Conservation (phyloP, 2,797 vertebrate species). For the Galaxias olidus region DNA sequence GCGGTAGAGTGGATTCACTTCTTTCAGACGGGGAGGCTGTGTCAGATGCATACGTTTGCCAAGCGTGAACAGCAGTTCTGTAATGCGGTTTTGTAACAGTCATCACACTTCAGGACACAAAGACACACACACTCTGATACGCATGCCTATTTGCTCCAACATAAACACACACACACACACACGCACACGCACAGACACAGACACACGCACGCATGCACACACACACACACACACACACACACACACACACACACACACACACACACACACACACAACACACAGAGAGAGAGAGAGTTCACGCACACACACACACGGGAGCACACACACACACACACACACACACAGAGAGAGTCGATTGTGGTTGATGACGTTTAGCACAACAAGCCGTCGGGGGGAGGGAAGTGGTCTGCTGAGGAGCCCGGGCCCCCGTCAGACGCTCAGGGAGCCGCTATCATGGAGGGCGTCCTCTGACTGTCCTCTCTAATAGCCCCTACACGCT, state of each 20-base stretch:
- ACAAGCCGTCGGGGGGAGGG: conserved; percentile 60
- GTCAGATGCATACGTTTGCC: too few relatives aligned
- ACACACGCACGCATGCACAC: conserved; percentile 1
- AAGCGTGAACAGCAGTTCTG: too few relatives aligned
- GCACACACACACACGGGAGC: conserved; percentile 5
- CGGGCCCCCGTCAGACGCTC: conserved; percentile 58
- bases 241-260: conserved; percentile 8
- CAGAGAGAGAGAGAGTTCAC: too few relatives aligned
- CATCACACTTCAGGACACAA: background rate
- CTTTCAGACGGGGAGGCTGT: too few relatives aligned
- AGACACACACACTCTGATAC: background rate
- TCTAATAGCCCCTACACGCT: conserved; percentile 57
- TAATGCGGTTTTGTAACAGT: too few relatives aligned
- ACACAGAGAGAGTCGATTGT: too few relatives aligned
- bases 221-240: conserved; percentile 13
- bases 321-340: conserved; percentile 12
- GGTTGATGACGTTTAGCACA: conserved; percentile 65
- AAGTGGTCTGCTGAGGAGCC: conserved; percentile 63
- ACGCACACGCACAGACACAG: conserved; percentile 11
- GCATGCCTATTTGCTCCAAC: too few relatives aligned
- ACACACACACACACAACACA: background rate
- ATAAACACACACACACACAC: conserved; percentile 8
- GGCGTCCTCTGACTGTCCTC: conserved; percentile 67
- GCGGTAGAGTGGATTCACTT: too few relatives aligned
- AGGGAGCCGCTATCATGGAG: conserved; percentile 60